phyloP scores from a whole-genome alignment of 2,888 invertebrate species.

The Hydrotaea cyrtoneurina region DNA sequence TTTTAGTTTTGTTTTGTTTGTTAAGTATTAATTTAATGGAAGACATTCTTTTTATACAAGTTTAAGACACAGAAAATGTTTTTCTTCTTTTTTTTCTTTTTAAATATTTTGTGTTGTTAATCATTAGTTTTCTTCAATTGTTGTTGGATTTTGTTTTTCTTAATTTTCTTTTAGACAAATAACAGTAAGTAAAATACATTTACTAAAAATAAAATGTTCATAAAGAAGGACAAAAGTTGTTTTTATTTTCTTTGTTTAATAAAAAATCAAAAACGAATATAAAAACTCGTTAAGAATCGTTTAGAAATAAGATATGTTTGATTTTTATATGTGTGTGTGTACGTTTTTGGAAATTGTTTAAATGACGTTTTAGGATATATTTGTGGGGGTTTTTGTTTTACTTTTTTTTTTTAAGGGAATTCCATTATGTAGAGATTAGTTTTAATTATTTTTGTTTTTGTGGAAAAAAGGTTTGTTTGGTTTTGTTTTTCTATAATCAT shows the following conservation, averaged over 20 bases:
- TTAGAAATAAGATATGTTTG: slow-evolving; percentile 64
- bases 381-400: no score
- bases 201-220: slow-evolving; percentile 58
- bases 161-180: slow-evolving; percentile 57
- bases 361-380: slow-evolving; percentile 49
- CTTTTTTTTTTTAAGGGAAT: slow-evolving; percentile 25
- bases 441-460: slow-evolving; percentile 44
- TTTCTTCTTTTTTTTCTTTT: slow-evolving; percentile 69
- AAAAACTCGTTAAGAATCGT: slow-evolving; percentile 54
- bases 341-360: slow-evolving; percentile 28
- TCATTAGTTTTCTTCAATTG: slow-evolving; percentile 57
- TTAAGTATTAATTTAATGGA: slow-evolving; percentile 76
- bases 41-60: slow-evolving; percentile 81
- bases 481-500: slow-evolving; percentile 4
- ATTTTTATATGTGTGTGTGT: slow-evolving; percentile 39
- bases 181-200: slow-evolving; percentile 58
- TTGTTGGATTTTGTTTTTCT: slow-evolving; percentile 56
- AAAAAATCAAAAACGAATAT: slow-evolving; percentile 57
- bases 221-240: slow-evolving; percentile 39
- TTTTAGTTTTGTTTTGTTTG: slow-evolving; percentile 53
- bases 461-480: slow-evolving; percentile 41
- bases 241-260: not conserved
- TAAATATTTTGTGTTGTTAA: slow-evolving; percentile 69
- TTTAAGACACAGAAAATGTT: slow-evolving; percentile 81
- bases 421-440: slow-evolving; percentile 37